phyloP scores from a whole-genome alignment of 1,140 invertebrate genomes.

The Bombus waltoni region DNA sequence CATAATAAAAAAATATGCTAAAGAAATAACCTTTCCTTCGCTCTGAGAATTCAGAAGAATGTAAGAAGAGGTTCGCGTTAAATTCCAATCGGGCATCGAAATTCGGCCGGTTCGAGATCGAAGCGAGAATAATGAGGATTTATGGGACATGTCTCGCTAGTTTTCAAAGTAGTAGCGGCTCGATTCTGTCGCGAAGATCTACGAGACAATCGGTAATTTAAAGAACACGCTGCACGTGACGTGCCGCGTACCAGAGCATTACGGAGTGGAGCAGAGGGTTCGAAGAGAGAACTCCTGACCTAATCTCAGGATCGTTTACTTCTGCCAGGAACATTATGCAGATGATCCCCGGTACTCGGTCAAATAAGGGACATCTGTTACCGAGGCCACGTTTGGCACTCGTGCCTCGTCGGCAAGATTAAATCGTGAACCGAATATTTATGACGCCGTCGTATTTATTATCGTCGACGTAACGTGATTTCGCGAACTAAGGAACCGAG shows the following conservation, averaged over 20 bases:
- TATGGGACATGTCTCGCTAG: constrained; percentile 14
- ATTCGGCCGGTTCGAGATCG: constrained; percentile 26
- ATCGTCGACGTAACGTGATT: constrained; percentile 33
- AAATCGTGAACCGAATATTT: constrained; percentile 64
- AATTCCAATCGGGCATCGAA: not conserved
- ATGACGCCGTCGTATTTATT: constrained; percentile 50
- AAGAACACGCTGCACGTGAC: constrained; percentile 43
- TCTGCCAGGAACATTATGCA: constrained; percentile 49
- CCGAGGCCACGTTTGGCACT: constrained; percentile 36
- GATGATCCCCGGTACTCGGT: constrained; percentile 48
- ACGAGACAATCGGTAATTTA: constrained; percentile 52
- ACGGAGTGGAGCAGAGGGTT: not conserved
- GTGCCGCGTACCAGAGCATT: not conserved
- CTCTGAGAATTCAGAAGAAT: not conserved
- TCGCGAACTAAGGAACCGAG: not conserved
- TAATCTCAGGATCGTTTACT: constrained; percentile 52
- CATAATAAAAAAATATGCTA: not conserved
- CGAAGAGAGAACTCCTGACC: constrained; percentile 41
- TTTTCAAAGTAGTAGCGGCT: not conserved
- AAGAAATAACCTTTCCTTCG: not conserved
- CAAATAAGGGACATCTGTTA: constrained; percentile 50
- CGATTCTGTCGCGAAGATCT: constrained; percentile 7
- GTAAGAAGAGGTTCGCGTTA: not conserved
- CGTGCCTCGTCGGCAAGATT: constrained; percentile 55
- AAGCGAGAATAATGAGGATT: constrained; percentile 29